Conservation (phyloP, 2,888 invertebrate genomes). For the Tortricodes alternella region DNA sequence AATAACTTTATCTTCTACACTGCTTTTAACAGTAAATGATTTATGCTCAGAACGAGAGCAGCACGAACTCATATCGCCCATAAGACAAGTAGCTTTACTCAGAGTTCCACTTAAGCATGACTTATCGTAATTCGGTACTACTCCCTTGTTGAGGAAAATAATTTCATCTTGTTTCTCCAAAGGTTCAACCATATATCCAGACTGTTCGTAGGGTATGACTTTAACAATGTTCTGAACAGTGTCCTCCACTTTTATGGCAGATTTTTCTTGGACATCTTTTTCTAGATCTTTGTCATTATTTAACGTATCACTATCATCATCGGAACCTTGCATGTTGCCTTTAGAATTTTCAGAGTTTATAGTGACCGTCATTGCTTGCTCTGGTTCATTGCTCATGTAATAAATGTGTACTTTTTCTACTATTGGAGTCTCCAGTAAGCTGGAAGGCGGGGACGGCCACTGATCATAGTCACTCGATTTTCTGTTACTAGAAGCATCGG, state of each 20-base stretch:
- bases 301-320: constrained; percentile 86
- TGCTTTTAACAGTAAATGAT: constrained; percentile 62
- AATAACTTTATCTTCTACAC: constrained; percentile 80
- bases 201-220: constrained; percentile 75
- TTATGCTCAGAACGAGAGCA: constrained; percentile 71
- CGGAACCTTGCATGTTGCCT: constrained; percentile 85
- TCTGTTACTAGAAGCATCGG: constrained; percentile 50
- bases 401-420: constrained; percentile 91
- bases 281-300: constrained; percentile 85
- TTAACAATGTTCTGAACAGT: constrained; percentile 62
- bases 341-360: constrained; percentile 86
- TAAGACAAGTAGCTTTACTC: constrained; percentile 73
- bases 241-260: constrained; percentile 58
- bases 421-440: constrained; percentile 86
- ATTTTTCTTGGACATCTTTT: constrained; percentile 80
- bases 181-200: constrained; percentile 78
- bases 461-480: constrained; percentile 88
- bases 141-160: constrained; percentile 64
- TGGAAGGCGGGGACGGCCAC: constrained; percentile 92
- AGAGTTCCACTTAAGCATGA: constrained; percentile 76
- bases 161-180: constrained; percentile 68
- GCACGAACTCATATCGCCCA: constrained; percentile 73
- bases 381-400: constrained; percentile 89
- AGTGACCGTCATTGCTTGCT: constrained; percentile 89
- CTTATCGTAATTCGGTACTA: constrained; percentile 73